Percentiles rank a stretch among this genome's conserved stretches.
Evolutionary conservation across 2,113 vertebrate species (phyloP).

Genomic region (Archilochus colubris): DNA sequence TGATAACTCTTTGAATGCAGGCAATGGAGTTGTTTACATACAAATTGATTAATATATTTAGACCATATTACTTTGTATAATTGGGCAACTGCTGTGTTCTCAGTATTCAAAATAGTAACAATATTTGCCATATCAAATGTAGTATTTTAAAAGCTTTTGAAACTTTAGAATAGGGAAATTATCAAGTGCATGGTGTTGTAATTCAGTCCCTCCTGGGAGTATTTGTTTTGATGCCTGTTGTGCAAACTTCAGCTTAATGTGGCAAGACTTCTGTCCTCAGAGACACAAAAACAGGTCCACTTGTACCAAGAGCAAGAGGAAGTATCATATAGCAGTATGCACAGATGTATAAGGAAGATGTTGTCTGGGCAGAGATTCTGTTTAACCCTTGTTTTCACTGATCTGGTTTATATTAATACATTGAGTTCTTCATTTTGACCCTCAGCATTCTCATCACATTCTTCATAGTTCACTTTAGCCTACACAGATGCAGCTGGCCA

Average conservation of each 20-base stretch:
- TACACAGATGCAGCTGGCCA: background rate
- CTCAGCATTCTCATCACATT: background rate
- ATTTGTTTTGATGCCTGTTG: background rate
- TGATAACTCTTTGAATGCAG: background rate
- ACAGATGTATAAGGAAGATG: background rate
- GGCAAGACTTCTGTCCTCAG: background rate
- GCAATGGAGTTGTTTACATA: background rate
- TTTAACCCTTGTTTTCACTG: background rate
- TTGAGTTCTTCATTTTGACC: background rate
- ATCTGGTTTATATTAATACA: background rate
- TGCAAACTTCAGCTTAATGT: background rate
- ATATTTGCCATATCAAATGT: background rate
- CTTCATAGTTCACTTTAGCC: background rate
- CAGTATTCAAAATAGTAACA: background rate
- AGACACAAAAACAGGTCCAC: background rate
- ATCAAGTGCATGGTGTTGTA: background rate
- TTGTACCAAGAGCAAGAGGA: background rate
- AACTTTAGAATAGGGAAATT: background rate
- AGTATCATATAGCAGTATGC: background rate
- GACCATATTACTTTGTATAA: rapidly evolving
- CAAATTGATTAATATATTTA: background rate
- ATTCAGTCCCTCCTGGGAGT: background rate
- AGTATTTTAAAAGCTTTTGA: background rate
- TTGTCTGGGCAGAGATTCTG: background rate
- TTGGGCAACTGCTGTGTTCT: background rate